phyloP scores from a whole-genome alignment of 2,797 vertebrate species.

The Miichthys miiuy region DNA sequence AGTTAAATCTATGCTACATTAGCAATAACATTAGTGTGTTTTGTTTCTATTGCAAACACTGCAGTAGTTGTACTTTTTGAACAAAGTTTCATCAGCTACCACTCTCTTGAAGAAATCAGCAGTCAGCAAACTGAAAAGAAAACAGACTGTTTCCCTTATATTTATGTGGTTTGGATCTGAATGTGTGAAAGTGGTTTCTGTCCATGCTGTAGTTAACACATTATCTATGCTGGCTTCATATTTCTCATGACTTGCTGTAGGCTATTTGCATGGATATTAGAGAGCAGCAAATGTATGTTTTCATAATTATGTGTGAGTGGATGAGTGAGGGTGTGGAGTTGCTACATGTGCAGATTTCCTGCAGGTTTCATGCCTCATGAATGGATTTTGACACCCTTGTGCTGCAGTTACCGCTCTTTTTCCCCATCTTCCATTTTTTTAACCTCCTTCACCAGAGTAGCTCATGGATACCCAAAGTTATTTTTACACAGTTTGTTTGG shows the following conservation, averaged over 20 bases:
- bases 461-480: background rate
- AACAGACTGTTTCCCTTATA: background rate
- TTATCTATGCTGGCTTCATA: conserved; percentile 9
- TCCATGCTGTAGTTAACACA: background rate
- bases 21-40: background rate
- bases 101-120: background rate
- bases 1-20: background rate
- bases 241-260: conserved; percentile 9
- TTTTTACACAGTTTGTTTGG: conserved; percentile 16
- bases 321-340: conserved; percentile 16
- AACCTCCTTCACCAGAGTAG: background rate
- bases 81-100: background rate
- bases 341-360: conserved; percentile 21
- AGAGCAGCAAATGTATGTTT: conserved; percentile 29
- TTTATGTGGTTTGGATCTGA: conserved; percentile 26
- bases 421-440: conserved; percentile 10
- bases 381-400: conserved; percentile 17
- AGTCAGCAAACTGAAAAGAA: background rate
- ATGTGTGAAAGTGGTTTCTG: conserved; percentile 15
- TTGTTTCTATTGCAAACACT: background rate
- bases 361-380: conserved; percentile 12
- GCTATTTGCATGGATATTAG: conserved; percentile 24
- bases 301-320: conserved; percentile 33
- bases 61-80: background rate
- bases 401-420: background rate